Evolutionary conservation across 2,888 invertebrate species (phyloP).

Genomic region (Oxytorus armatus): DNA sequence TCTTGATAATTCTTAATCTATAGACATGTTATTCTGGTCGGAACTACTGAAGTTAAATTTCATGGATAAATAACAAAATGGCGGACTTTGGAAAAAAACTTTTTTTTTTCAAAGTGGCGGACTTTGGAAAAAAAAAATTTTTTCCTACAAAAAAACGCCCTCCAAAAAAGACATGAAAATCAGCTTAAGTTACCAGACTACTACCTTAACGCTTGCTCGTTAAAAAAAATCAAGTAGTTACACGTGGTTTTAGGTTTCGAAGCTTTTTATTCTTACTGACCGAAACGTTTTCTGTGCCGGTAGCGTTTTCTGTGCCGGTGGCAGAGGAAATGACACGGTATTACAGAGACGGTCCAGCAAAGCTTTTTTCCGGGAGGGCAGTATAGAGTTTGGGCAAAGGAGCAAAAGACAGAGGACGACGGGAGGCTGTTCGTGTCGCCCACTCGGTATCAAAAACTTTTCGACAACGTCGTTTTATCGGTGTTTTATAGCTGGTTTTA

Average conservation of each 20-base stretch:
- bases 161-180: too few species aligned
- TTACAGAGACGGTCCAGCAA: background rate
- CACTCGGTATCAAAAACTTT: slow-evolving; percentile 63
- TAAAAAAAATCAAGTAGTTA: background rate
- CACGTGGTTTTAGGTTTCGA: background rate
- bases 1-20: too few species aligned
- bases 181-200: too few species aligned
- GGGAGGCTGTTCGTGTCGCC: slow-evolving; percentile 35
- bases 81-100: too few species aligned
- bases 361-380: background rate
- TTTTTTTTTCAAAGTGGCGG: too few species aligned
- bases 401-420: slow-evolving; percentile 16
- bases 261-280: slow-evolving; percentile 3
- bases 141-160: too few species aligned
- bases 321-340: slow-evolving; percentile 9
- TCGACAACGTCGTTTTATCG: slow-evolving; percentile 68
- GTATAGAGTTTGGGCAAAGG: slow-evolving; percentile 16
- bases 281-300: background rate
- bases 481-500: slow-evolving; percentile 69
- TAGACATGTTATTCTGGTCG: too few species aligned
- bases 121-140: too few species aligned
- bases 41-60: too few species aligned
- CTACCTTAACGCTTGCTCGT: background rate
- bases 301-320: background rate
- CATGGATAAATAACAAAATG: too few species aligned